Conservation (phyloP, 2,113 vertebrate species). For the Axis porcinus region DNA sequence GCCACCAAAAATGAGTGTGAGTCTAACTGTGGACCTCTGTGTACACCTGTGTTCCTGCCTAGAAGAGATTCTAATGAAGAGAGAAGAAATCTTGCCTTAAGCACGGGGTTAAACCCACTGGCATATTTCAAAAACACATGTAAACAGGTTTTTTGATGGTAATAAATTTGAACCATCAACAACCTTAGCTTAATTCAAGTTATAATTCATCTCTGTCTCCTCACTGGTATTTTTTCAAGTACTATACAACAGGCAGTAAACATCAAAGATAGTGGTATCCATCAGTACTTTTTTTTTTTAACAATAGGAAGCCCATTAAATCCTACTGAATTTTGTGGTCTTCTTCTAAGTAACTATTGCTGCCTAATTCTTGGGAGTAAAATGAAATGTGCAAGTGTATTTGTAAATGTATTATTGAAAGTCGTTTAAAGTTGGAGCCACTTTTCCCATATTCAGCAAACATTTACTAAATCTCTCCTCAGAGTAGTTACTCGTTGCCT, state of each 20-base stretch:
- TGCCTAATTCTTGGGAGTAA: neutral
- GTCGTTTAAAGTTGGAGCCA: neutral
- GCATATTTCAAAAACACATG: constrained; percentile 59
- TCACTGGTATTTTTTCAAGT: constrained; percentile 38
- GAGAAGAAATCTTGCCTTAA: constrained; percentile 39
- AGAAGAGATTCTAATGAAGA: neutral
- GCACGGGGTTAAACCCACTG: neutral
- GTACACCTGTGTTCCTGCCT: neutral
- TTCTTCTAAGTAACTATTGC: neutral
- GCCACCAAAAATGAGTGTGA: neutral
- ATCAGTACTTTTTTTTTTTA: neutral
- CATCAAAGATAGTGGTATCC: constrained; percentile 2
- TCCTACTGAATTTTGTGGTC: neutral
- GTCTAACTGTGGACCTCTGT: neutral
- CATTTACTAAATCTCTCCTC: neutral
- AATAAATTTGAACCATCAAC: constrained; percentile 60
- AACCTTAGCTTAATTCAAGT: constrained; percentile 56
- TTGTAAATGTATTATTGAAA: neutral
- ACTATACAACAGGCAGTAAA: neutral
- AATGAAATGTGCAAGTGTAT: neutral
- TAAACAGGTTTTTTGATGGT: constrained; percentile 56
- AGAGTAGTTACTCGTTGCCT: neutral
- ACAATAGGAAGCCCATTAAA: neutral
- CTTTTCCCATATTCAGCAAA: neutral
- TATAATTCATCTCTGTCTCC: constrained; percentile 43